A percentile compares a stretch with the other conserved stretches of the same genome.
Conservation (phyloP, 2,113 vertebrate genomes). For the Colius striatus region DNA sequence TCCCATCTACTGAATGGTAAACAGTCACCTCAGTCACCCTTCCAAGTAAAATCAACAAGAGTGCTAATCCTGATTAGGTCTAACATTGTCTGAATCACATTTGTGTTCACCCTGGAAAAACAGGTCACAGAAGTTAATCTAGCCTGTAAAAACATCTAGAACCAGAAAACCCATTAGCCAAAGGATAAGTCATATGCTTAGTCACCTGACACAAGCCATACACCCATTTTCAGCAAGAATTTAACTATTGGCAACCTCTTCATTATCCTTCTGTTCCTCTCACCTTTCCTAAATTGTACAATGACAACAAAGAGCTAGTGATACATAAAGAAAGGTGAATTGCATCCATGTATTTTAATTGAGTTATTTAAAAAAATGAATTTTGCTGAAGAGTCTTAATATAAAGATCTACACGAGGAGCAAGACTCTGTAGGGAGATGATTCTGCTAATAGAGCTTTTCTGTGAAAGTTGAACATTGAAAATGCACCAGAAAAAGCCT, state of each 20-base stretch:
- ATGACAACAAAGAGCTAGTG: not conserved
- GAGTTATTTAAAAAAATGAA: not conserved
- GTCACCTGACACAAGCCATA: constrained; percentile 14
- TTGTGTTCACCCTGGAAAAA: not conserved
- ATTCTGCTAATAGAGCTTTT: not conserved
- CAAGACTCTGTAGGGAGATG: not conserved
- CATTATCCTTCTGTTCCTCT: not conserved
- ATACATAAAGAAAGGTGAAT: not conserved
- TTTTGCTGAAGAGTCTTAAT: not conserved
- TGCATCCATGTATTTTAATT: not conserved
- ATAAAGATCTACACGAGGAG: not conserved
- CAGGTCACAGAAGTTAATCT: constrained; percentile 36
- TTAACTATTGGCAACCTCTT: not conserved
- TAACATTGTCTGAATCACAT: not conserved
- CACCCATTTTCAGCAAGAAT: not conserved
- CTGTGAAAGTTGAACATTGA: not conserved
- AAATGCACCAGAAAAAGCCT: not conserved
- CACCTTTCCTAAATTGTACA: not conserved
- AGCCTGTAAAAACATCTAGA: constrained; percentile 16
- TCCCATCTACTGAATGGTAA: not conserved
- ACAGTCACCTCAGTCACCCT: not conserved
- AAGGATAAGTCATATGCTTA: not conserved
- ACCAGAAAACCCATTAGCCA: not conserved
- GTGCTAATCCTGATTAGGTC: constrained; percentile 22
- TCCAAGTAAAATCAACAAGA: not conserved